phyloP scores from a whole-genome alignment of 2,888 invertebrate genomes.

The Aporophyla lueneburgensis region DNA sequence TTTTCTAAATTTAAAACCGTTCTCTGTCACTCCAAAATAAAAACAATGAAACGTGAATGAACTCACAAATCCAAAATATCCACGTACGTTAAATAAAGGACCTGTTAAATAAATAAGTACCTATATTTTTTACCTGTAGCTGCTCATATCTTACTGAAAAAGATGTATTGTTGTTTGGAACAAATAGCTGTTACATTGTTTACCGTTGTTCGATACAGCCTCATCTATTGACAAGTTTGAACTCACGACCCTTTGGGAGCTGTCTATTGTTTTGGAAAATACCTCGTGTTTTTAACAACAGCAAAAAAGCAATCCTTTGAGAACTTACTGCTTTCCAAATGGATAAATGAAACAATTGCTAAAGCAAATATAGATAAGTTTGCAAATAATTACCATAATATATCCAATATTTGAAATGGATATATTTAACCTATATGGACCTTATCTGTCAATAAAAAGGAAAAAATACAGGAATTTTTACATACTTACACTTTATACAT shows the following conservation, averaged over 20 bases:
- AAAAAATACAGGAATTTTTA: no score
- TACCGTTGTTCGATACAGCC: conserved; percentile 10
- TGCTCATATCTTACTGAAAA: not conserved
- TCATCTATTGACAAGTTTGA: conserved; percentile 32
- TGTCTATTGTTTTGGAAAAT: conserved; percentile 33
- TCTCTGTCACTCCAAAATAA: not conserved
- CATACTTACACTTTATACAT: not conserved
- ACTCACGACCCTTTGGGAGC: conserved; percentile 31
- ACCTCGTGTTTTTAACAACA: not conserved
- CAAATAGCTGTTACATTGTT: conserved; percentile 20
- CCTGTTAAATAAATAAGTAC: not conserved
- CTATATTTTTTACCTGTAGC: conserved; percentile 3
- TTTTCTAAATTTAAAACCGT: not conserved
- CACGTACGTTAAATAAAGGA: not conserved
- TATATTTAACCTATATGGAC: no score
- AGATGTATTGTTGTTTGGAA: conserved; percentile 16
- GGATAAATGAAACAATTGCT: not conserved
- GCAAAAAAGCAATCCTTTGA: not conserved
- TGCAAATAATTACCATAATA: not conserved
- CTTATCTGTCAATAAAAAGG: no score
- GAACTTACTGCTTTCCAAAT: not conserved
- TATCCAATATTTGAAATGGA: not conserved
- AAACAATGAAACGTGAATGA: conserved; percentile 23
- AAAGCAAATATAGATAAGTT: not conserved
- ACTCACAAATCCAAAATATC: conserved; percentile 12